phyloP scores from a whole-genome alignment of 2,113 vertebrate species.

The Pseudorhombus dupliciocellatus region DNA sequence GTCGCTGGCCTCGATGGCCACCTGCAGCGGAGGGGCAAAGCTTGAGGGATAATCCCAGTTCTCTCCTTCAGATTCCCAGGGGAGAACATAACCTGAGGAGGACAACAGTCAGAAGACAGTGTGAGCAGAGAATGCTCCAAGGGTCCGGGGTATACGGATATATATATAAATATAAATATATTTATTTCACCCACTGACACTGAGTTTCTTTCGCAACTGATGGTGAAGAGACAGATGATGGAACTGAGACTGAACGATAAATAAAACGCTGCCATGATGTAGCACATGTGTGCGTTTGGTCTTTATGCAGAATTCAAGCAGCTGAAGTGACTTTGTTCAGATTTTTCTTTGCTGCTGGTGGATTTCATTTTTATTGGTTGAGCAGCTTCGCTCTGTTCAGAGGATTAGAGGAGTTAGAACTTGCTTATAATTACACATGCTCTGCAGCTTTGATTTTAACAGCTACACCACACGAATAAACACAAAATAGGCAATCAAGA shows the following conservation, averaged over 20 bases:
- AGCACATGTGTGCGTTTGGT: no score
- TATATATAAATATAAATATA: no score
- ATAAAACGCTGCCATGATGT: background rate
- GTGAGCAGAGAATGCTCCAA: background rate
- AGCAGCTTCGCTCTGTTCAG: background rate
- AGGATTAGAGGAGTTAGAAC: background rate
- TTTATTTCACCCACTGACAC: no score
- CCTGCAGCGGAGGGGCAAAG: conserved; percentile 88
- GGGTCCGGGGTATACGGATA: no score
- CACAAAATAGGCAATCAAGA: background rate
- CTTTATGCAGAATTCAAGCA: no score
- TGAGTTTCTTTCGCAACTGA: background rate
- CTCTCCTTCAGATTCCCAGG: conserved; percentile 89
- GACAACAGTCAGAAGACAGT: background rate
- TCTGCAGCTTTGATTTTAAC: background rate
- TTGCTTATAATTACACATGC: background rate
- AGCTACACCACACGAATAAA: background rate
- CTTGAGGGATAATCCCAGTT: conserved; percentile 86
- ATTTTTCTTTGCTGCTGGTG: background rate
- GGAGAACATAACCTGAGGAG: conserved; percentile 83
- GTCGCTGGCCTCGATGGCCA: conserved; percentile 91
- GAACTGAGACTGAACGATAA: no score
- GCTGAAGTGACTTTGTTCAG: background rate
- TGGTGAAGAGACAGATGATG: no score
- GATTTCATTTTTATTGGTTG: background rate